Evolutionary conservation across 2,888 invertebrate species (phyloP).

Genomic region (Melipona bicolor): DNA sequence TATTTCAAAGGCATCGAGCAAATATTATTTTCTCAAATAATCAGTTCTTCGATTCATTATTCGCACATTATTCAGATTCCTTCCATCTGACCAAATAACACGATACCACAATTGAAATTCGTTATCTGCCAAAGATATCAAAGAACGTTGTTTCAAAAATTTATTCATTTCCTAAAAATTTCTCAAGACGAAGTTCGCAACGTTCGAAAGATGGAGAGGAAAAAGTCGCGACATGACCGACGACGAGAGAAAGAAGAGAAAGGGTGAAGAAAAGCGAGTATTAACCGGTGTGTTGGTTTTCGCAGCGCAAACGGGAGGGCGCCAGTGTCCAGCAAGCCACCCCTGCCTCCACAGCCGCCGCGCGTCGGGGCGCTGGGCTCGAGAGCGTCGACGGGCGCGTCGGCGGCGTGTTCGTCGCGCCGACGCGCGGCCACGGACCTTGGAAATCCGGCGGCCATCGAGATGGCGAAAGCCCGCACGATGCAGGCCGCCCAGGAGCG

Average conservation of each 20-base stretch:
- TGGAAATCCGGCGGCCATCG: conserved; percentile 83
- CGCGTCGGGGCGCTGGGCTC: conserved; percentile 77
- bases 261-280: background rate
- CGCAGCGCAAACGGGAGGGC: conserved; percentile 81
- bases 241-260: background rate
- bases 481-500: conserved; percentile 85
- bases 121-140: too few species aligned
- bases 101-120: too few species aligned
- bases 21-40: too few species aligned
- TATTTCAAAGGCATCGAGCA: too few species aligned
- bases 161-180: too few species aligned
- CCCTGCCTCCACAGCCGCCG: conserved; percentile 80
- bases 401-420: conserved; percentile 80
- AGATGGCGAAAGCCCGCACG: conserved; percentile 83
- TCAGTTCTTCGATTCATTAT: too few species aligned
- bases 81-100: too few species aligned
- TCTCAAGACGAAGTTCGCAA: too few species aligned
- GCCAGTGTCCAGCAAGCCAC: conserved; percentile 82
- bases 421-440: conserved; percentile 84
- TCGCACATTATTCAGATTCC: too few species aligned
- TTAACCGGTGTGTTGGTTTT: conserved; percentile 38
- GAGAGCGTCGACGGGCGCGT: conserved; percentile 83
- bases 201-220: too few species aligned
- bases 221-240: background rate
- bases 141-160: too few species aligned